Percentiles rank a stretch among this genome's conserved stretches.
Conservation (phyloP, 2,113 vertebrate genomes). For the Micromys minutus region DNA sequence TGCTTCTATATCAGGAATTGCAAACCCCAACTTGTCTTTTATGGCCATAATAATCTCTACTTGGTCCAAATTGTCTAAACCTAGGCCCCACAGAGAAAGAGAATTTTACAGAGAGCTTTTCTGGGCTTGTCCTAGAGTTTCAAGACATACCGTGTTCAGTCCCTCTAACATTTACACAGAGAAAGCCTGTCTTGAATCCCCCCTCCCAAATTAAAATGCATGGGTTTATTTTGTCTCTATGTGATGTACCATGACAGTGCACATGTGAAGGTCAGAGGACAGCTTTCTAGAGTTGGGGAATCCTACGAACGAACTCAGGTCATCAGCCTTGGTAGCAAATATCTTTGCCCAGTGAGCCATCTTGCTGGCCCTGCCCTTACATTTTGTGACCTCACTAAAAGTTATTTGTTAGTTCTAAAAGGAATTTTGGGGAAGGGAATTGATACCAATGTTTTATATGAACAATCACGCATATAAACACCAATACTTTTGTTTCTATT, state of each 20-base stretch:
- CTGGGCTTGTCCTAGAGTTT: slow-evolving; percentile 78
- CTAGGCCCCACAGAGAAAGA: not conserved
- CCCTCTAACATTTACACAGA: not conserved
- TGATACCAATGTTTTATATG: not conserved
- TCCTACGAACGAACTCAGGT: not conserved
- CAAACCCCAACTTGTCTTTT: slow-evolving; percentile 93
- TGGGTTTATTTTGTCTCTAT: not conserved
- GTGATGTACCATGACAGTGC: not conserved
- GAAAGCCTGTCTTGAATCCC: not conserved
- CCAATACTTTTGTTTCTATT: not conserved
- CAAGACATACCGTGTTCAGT: not conserved
- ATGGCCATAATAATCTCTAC: not conserved
- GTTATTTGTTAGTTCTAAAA: not conserved
- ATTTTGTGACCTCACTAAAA: not conserved
- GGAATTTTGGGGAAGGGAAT: not conserved
- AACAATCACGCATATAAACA: no score
- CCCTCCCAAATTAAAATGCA: not conserved
- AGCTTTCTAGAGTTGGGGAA: not conserved
- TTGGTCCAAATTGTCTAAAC: not conserved
- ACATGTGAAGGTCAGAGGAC: not conserved
- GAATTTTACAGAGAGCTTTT: slow-evolving; percentile 81
- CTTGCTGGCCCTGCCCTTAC: not conserved
- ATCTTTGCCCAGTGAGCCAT: not conserved
- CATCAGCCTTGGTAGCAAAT: not conserved
- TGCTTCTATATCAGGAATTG: slow-evolving; percentile 83